A percentile compares a stretch with the other conserved stretches of the same genome.
These are phyloP conservation scores for Graptemys geographica DNA, from an alignment of 2,797 vertebrate species.

Conservation along the genomic window DNA sequence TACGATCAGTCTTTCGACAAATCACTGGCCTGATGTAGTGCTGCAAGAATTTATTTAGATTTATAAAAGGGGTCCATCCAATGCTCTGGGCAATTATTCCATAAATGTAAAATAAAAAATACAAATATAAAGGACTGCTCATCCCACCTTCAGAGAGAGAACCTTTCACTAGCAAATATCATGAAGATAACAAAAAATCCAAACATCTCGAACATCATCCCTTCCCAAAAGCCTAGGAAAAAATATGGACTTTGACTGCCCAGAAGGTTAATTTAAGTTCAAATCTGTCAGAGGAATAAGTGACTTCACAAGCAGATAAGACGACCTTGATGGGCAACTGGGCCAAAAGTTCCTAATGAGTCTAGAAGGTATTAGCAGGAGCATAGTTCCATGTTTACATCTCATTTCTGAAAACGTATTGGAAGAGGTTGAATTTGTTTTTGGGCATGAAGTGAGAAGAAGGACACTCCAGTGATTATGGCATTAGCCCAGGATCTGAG, in stretches of 20 bases:
- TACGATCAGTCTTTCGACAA: background rate
- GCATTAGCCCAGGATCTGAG: fast-evolving
- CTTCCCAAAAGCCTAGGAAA: background rate
- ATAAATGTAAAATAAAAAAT: background rate
- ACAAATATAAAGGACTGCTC: background rate
- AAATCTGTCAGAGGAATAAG: background rate
- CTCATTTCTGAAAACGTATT: background rate
- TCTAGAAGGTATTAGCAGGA: background rate
- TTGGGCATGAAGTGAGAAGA: background rate
- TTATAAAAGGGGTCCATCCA: background rate
- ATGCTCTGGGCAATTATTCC: background rate
- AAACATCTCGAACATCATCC: background rate
- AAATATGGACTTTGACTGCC: background rate
- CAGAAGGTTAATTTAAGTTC: background rate
- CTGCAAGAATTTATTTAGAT: background rate
- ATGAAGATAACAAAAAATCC: background rate
- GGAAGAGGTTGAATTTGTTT: background rate
- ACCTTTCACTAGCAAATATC: background rate
- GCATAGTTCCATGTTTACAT: background rate
- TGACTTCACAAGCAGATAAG: background rate
- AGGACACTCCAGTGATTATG: background rate
- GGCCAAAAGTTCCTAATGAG: background rate
- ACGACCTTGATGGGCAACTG: background rate
- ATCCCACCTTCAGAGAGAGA: background rate
- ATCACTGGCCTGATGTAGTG: background rate